These are phyloP conservation scores for Hippoglossus hippoglossus DNA, from an alignment of 2,797 vertebrate genomes.

Conservation along the genomic window DNA sequence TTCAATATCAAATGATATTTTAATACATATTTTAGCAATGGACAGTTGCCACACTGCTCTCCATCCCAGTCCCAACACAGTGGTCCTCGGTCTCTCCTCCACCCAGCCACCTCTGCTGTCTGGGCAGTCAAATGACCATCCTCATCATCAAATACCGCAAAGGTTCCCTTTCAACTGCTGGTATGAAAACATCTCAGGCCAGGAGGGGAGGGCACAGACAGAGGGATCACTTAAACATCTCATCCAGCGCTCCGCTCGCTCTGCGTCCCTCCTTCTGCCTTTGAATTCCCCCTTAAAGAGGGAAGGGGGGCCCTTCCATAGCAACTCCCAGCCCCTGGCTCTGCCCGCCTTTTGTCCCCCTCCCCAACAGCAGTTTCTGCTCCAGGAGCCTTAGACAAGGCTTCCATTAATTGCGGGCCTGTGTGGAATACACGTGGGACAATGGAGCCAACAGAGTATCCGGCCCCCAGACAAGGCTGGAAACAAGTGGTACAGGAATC, in stretches of 20 bases:
- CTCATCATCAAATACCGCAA: conserved; percentile 68
- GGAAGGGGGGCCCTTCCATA: conserved; percentile 81
- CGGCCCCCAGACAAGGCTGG: conserved; percentile 94
- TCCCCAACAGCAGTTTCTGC: conserved; percentile 93
- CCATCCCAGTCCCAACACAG: conserved; percentile 15
- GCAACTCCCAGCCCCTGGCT: conserved; percentile 81
- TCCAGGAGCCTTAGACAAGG: conserved; percentile 93
- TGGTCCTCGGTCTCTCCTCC: conserved; percentile 11
- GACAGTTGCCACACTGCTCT: not conserved
- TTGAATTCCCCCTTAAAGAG: conserved; percentile 82
- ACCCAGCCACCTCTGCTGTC: conserved; percentile 19
- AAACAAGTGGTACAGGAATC: conserved; percentile 96
- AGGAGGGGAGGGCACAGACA: conserved; percentile 73
- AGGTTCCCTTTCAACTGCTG: conserved; percentile 67
- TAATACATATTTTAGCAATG: not conserved
- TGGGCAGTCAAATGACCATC: conserved; percentile 79
- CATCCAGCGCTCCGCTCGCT: conserved; percentile 73
- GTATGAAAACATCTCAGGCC: conserved; percentile 74
- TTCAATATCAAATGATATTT: not conserved
- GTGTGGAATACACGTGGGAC: conserved; percentile 90
- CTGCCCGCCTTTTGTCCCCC: conserved; percentile 78
- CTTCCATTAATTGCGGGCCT: conserved; percentile 94
- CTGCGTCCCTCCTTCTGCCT: conserved; percentile 78
- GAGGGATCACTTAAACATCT: conserved; percentile 78
- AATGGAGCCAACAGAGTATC: conserved; percentile 92